Evolutionary conservation across 2,113 vertebrate genomes (phyloP).

Genomic region (Lophotis ruficrista): DNA sequence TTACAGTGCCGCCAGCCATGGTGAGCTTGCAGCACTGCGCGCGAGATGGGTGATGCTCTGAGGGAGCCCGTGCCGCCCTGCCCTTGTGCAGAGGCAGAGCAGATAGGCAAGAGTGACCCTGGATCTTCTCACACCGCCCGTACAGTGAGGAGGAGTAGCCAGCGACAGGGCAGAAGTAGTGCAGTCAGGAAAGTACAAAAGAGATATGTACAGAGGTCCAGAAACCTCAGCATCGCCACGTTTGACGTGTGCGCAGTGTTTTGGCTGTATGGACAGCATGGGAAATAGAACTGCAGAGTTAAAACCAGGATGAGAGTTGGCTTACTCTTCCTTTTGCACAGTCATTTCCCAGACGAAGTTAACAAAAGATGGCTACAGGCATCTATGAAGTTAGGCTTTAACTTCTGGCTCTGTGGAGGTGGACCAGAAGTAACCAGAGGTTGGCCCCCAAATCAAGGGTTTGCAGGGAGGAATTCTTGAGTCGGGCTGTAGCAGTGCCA

Average conservation of each 20-base stretch:
- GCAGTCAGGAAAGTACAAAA: background rate
- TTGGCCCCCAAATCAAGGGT: background rate
- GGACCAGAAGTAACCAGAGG: background rate
- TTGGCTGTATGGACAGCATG: background rate
- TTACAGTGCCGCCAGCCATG: accelerated
- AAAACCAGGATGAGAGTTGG: background rate
- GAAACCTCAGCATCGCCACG: background rate
- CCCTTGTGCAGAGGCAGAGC: background rate
- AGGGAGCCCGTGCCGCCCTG: background rate
- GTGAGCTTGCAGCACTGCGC: background rate
- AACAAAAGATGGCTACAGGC: background rate
- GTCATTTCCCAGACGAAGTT: background rate
- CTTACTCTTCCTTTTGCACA: background rate
- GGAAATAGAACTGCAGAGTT: background rate
- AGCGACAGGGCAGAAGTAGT: background rate
- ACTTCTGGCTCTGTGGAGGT: background rate
- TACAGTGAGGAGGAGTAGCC: background rate
- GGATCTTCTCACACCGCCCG: accelerated
- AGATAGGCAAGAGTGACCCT: background rate
- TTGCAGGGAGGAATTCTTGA: background rate
- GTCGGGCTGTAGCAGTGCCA: accelerated
- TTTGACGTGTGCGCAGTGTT: background rate
- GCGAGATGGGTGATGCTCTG: accelerated
- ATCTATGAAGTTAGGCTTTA: background rate
- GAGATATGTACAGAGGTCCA: accelerated